Conservation (phyloP, 2,113 vertebrate genomes). For the Clarias macrocephalus region DNA sequence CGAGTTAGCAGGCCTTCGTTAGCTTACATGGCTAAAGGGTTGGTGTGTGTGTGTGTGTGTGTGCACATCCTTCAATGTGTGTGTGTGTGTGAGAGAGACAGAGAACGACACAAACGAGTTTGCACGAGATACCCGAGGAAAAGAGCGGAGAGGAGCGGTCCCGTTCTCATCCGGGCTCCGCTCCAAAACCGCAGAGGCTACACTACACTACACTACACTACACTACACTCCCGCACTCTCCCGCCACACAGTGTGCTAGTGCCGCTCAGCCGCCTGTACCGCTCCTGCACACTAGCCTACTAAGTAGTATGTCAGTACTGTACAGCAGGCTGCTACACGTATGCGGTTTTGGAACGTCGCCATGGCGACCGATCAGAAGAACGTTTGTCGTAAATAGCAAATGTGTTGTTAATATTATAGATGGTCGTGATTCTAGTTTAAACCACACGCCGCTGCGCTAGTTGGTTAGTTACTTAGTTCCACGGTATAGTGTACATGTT, state of each 20-base stretch:
- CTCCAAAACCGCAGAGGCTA: conserved; percentile 11
- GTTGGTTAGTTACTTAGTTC: too few species aligned
- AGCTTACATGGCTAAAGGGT: background rate
- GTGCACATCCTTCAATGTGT: background rate
- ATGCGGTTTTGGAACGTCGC: conserved; percentile 31
- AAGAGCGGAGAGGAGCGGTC: background rate
- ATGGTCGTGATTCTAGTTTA: too few species aligned
- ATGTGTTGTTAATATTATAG: too few species aligned
- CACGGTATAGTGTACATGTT: too few species aligned
- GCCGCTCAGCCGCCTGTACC: too few species aligned
- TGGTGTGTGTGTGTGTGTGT: background rate
- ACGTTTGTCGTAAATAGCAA: too few species aligned
- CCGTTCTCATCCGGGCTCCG: conserved; percentile 13
- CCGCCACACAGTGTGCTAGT: background rate
- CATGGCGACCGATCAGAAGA: conserved; percentile 14
- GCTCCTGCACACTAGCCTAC: background rate
- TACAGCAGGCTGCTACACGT: background rate
- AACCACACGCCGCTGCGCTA: background rate
- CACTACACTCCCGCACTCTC: background rate
- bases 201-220: too few species aligned
- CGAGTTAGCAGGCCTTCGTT: conserved; percentile 8
- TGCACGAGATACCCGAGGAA: background rate
- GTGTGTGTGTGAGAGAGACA: background rate
- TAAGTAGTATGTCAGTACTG: background rate
- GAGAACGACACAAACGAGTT: background rate